Evolutionary conservation across 2,113 vertebrate species (phyloP), one percentile per base, ranked within the genome.

Genomic region (Elephantulus edwardii): DNA sequence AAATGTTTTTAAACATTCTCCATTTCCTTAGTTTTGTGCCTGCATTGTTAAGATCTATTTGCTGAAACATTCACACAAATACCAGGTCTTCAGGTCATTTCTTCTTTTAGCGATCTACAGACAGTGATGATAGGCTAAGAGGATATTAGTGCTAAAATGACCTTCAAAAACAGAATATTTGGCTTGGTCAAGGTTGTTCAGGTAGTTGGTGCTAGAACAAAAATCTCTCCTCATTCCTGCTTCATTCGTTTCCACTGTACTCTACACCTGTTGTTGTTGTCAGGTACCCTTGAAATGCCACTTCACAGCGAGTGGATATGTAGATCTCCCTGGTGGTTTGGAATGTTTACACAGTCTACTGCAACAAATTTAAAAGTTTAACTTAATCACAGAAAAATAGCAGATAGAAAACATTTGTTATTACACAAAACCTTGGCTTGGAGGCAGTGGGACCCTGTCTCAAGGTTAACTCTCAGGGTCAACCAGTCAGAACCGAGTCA

Each of bases 121-220:
- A 48, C 14, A 20, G 4, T 26, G 26, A 35, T 60, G 68, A 46
- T 12, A 80, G 26, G 70, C 30, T 66, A 66, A 89, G 0, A 78
- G 58, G 7, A 16, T 22, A 7, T 56, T 64, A 24, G 38, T 26
- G 28, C 46, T 83, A 33, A 64, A 38, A 33, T 33, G 28, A 86
- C 64, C 26, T 77, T 95, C 56, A 75, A 50, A 80, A 88, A 6
- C 44, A 68, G 38, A 60, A 93, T 66, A 60, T 40, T 50, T 56
- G 60, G 52, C 40, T 86, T 78, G 14, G 22, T 82, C 38, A 60
- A 54, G 56, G 46, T 50, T 35, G 74, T 78, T 91, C 44, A 85
- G 26, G 13, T 68, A 40, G 64, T 24, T 77, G 71, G 48, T 12
- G 62, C 12, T 1, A 68, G 48, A 76, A 46, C 74, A 50, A 70